Evolutionary conservation across 2,797 vertebrate species (phyloP).

Genomic region (Alauda arvensis): DNA sequence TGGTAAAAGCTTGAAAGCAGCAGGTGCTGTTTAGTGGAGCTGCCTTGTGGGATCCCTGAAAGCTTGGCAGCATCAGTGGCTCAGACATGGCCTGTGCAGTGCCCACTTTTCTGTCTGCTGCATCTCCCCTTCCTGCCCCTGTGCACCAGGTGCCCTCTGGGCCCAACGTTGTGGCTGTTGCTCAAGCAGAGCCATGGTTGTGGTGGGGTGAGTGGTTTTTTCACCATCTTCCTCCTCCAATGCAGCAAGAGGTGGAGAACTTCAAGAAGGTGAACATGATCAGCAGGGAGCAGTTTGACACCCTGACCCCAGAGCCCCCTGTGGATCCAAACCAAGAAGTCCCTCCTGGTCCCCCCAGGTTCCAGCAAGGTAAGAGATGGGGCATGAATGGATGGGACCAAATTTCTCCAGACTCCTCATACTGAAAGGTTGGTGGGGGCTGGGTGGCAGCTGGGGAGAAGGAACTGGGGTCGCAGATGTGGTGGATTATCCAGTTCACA

Average conservation of each 20-base stretch:
- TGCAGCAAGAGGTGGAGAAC: conserved; percentile 98
- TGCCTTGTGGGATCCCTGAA: not conserved
- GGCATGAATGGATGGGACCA: not conserved
- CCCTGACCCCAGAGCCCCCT: conserved; percentile 92
- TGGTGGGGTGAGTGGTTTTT: not conserved
- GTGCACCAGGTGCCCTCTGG: not conserved
- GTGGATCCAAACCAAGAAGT: conserved; percentile 97
- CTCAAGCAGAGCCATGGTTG: not conserved
- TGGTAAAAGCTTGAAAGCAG: not conserved
- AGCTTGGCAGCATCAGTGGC: not conserved
- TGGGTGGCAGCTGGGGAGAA: not conserved
- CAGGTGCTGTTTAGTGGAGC: not conserved
- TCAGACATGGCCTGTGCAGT: not conserved
- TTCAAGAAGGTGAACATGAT: conserved; percentile 99
- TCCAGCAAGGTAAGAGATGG: conserved; percentile 85
- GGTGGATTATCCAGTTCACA: not conserved
- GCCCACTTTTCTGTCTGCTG: not conserved
- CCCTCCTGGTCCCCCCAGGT: conserved; percentile 90
- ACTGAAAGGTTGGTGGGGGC: not conserved
- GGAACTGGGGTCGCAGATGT: not conserved
- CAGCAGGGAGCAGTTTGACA: conserved; percentile 95
- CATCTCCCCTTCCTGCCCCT: not conserved
- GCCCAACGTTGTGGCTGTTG: not conserved
- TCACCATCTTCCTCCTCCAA: conserved; percentile 8
- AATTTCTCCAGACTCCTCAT: not conserved